Percentiles rank a stretch among this genome's conserved stretches.
These are phyloP conservation scores for Prinia subflava DNA, from an alignment of 2,113 vertebrate species.

Conservation along the genomic window DNA sequence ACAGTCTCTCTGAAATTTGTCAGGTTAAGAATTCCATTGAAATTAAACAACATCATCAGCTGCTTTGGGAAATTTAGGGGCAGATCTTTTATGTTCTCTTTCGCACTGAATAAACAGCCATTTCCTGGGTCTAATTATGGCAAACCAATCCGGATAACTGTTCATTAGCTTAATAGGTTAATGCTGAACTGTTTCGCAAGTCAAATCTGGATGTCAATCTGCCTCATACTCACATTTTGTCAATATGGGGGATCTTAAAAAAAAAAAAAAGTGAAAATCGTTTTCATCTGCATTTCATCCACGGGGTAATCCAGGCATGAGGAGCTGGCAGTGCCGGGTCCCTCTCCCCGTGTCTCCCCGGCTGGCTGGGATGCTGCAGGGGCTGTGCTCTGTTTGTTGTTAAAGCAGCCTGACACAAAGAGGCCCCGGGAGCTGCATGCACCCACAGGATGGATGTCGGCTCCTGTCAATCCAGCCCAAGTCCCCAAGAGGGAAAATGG, in stretches of 20 bases:
- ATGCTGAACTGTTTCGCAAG: background rate
- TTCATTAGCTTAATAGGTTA: background rate
- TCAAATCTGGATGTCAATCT: background rate
- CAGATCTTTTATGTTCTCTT: background rate
- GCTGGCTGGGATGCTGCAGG: background rate
- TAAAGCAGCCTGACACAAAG: slow-evolving; percentile 52
- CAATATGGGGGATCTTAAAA: background rate
- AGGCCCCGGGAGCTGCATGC: slow-evolving; percentile 22
- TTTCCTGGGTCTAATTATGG: background rate
- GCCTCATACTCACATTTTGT: background rate
- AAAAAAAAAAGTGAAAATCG: fast-evolving
- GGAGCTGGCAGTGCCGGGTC: background rate
- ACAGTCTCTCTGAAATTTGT: background rate
- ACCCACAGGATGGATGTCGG: slow-evolving; percentile 34
- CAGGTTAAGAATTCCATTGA: background rate
- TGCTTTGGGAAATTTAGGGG: background rate
- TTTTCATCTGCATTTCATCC: background rate
- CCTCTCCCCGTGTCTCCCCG: background rate
- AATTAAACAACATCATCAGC: background rate
- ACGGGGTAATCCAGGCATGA: background rate
- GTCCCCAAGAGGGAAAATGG: background rate
- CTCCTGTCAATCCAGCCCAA: slow-evolving; percentile 40
- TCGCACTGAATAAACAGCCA: background rate
- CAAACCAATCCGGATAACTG: background rate
- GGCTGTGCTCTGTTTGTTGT: slow-evolving; percentile 40